Conservation (phyloP, 92 coral and sea anemone genomes). For the Palythoa heliodiscus region DNA sequence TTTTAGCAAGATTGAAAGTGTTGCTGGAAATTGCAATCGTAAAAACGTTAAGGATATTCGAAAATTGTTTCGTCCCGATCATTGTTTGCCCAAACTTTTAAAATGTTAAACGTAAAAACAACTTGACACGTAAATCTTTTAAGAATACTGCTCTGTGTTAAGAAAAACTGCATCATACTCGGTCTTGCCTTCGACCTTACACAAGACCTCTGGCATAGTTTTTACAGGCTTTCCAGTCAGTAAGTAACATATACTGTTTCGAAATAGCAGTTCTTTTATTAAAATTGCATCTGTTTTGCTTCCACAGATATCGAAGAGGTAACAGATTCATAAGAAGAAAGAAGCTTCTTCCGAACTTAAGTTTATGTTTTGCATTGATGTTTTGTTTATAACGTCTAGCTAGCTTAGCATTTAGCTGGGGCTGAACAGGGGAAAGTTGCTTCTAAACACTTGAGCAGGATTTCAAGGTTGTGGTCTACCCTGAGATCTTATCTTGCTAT, state of each 20-base stretch:
- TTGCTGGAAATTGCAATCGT: too few relatives aligned
- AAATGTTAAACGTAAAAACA: too few relatives aligned
- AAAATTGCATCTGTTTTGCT: neutral
- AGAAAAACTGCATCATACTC: neutral
- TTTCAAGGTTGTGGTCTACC: too few relatives aligned
- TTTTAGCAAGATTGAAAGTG: too few relatives aligned
- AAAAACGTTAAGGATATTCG: too few relatives aligned
- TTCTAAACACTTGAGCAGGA: too few relatives aligned
- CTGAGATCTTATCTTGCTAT: too few relatives aligned
- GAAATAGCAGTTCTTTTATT: neutral
- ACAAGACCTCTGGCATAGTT: neutral
- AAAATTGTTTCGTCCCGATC: too few relatives aligned
- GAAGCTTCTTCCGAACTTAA: neutral
- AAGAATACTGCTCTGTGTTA: neutral
- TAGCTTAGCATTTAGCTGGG: neutral
- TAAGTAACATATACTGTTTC: neutral
- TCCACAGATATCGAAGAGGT: slow-evolving; percentile 23
- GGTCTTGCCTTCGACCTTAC: neutral
- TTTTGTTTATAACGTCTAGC: too few relatives aligned
- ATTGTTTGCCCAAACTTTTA: too few relatives aligned
- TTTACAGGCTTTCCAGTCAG: neutral
- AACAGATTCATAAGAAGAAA: neutral
- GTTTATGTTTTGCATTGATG: too few relatives aligned
- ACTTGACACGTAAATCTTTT: too few relatives aligned
- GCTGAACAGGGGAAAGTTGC: neutral